Base-by-base conservation (phyloP, 1,140 invertebrate genomes). In the Drosophila pachea region DNA sequence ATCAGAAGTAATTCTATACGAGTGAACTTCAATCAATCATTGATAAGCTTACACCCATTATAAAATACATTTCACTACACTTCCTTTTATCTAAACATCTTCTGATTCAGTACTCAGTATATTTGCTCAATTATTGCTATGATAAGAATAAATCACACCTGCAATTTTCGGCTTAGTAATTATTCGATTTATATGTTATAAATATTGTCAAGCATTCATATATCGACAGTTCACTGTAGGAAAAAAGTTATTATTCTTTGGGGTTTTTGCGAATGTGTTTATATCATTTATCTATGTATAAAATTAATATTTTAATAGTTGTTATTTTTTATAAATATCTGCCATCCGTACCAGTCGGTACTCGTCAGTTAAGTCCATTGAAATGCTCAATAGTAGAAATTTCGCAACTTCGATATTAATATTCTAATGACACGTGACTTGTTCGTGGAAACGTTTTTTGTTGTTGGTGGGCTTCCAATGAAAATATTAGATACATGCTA, bases 401-500 rank as follows among this genome's bases (percentile, higher is more conserved):
- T 22, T 1, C 22, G 22, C 22, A 22, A 22, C 22, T 22, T 2
- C 22, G 22, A 22, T 22, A 22, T 22, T 22, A 22, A 22, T 2
- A 22, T 22, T 22, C 22, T 22, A 3, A 22, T 22, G 3, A 22
- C 22, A 22, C 22, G 22, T 22, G 22, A 22, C 3, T 22, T 22
- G 22, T 22, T 22, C 22, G 22, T 22, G 22, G 22, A 1, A 22
- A 22, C 22, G 1, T 1, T 43, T 40, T 7, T 35, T 12, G 33
- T 8, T 14, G 6, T 42, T 42, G 12, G n/a, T 32, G 32, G 1
- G 22, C 22, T 22, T 3, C 3, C n/a, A 35, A 32, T 50, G 8
- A 36, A 42, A 12, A 40, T 40, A 36, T 40, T 38, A 48, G 50
- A 56, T 43, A 22, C 22, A 63, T 58, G 61, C 12, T 64, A 64